phyloP scores from a whole-genome alignment of 64 coral and sea anemone species.

The Stichodactyla helianthus region DNA sequence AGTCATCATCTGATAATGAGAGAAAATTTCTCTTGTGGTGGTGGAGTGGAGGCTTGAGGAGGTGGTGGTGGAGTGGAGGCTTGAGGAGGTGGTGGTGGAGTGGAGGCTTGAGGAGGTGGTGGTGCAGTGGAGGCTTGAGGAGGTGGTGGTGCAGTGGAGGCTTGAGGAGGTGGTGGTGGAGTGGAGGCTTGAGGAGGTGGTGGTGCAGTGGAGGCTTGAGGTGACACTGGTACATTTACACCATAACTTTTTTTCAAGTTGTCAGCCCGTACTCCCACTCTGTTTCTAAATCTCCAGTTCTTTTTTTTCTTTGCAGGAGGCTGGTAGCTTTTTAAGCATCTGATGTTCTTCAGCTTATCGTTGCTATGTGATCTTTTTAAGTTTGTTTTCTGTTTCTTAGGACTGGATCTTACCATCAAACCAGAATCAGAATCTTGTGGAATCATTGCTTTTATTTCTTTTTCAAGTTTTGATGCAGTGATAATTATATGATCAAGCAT shows the following conservation, averaged over 20 bases:
- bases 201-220: background rate
- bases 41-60: background rate
- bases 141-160: background rate
- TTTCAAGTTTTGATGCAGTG: background rate
- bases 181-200: background rate
- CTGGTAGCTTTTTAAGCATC: background rate
- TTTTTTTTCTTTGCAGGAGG: background rate
- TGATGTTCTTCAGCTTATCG: background rate
- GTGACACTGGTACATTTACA: background rate
- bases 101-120: background rate
- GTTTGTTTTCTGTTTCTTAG: background rate
- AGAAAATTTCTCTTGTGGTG: background rate
- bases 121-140: background rate
- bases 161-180: background rate
- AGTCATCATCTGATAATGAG: too few species aligned
- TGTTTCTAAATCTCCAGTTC: background rate
- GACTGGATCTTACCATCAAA: background rate
- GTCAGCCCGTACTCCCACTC: background rate
- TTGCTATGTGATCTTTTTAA: background rate
- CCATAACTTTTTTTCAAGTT: constrained; percentile 10
- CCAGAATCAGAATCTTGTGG: background rate
- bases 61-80: background rate
- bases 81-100: background rate
- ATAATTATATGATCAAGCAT: too few species aligned
- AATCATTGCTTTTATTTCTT: background rate